These are phyloP conservation scores for Amblyjoppa fuscipennis DNA, from an alignment of 2,888 invertebrate species.

Conservation along the genomic window DNA sequence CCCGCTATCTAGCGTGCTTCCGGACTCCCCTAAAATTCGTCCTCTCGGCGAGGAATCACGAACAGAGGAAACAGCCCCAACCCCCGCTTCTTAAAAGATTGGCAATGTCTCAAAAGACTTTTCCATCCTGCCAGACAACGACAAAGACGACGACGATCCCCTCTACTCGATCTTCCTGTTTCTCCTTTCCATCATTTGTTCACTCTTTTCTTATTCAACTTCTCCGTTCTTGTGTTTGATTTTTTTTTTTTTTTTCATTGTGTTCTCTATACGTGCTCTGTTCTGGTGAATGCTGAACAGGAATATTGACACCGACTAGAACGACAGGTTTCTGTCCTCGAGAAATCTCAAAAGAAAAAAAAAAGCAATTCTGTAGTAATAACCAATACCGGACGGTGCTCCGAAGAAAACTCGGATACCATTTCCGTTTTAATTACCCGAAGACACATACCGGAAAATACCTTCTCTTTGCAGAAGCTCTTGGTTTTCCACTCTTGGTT, in stretches of 20 bases:
- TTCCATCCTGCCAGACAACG: conserved; percentile 44
- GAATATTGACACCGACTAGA: conserved; percentile 34
- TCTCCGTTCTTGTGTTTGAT: neutral
- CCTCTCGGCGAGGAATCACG: conserved; percentile 16
- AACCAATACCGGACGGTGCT: conserved; percentile 18
- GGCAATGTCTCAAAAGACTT: conserved; percentile 76
- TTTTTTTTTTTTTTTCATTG: conserved; percentile 33
- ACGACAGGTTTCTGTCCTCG: conserved; percentile 7
- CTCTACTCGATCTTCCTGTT: conserved; percentile 35
- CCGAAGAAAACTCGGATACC: conserved; percentile 6
- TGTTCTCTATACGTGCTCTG: conserved; percentile 4
- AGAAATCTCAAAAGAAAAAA: neutral
- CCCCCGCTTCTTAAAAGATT: conserved; percentile 60
- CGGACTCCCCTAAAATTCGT: conserved; percentile 10
- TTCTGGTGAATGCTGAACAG: conserved; percentile 13
- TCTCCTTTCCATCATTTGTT: conserved; percentile 42
- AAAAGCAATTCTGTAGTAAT: conserved; percentile 24
- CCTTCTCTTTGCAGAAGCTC: neutral
- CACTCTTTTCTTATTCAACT: conserved; percentile 53
- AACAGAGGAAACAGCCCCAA: conserved; percentile 4
- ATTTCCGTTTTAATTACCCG: conserved; percentile 45
- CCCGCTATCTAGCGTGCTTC: neutral
- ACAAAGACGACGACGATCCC: conserved; percentile 33
- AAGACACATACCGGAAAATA: conserved; percentile 43
- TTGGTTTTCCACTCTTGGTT: neutral